Base-by-base conservation (phyloP, 2,888 invertebrate genomes). In the Lithophane ornitopus region DNA sequence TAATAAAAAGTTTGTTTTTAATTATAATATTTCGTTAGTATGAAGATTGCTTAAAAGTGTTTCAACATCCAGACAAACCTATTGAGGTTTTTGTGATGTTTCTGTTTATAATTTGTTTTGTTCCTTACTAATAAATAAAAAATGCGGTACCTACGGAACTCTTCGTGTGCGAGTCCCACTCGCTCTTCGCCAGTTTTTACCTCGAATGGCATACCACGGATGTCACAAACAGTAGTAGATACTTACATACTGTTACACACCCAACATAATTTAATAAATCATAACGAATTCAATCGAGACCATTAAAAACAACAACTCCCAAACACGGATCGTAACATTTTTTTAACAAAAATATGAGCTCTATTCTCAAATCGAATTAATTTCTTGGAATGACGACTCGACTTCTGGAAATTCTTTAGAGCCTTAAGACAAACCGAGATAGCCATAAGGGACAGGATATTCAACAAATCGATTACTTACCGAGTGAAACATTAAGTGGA, bases 401-500 rank as follows among this genome's bases (percentile, higher is more conserved):
- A 52, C 44, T 39, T 62, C 52, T 59, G 58, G 81, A 26, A 61
- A 81, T 76, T 67, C 52, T 22, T 66, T 26, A 58, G 19, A 65
- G 44, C 73, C 76, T 75, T 73, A 70, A 67, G 49, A 82, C 19
- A 26, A 52, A 74, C 39, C 14, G 56, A 65, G 79, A 76, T 79
- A 82, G 75, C 75, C 70, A 2, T 82, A 82, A 7, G 41, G 26
- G 75, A 39, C 26, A 63, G 67, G 68, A n/a, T 74, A 71, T 82
- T 76, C 52, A 74, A 68, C 34, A 75, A 61, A 68, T 58, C 70
- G 62, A 68, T 82, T 76, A 67, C 76, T 54, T 61, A 78, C 71
- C n/a, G 74, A 74, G 77, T 75, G 76, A 82, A 79, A 82, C 78
- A 82, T 82, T 70, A 79, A 34, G 44, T 72, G 26, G 46, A 62